Evolutionary conservation across 2,888 invertebrate genomes (phyloP), one percentile per base, ranked within the genome.

Genomic region (Melinaea marsaeus): DNA sequence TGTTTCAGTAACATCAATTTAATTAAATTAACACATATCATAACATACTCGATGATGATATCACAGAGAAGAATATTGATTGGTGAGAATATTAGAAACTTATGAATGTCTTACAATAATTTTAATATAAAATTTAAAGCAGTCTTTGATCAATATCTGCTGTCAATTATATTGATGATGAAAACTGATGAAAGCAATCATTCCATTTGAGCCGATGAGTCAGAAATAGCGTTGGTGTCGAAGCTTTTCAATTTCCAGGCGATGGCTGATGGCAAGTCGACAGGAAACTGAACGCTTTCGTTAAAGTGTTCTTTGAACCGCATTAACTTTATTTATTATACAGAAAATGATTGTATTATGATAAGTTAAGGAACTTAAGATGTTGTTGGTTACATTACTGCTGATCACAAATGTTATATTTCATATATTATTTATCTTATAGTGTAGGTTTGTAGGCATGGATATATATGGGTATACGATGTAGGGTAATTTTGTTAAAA

Each of bases 161-260:
- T 2, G 5, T 22, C 4, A 59, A 42, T n/a, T 54, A 59, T 0
- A 32, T 55, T 33, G 6, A 60, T 34, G 54, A 60, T 75, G 74
- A 61, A 74, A 57, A 59, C 64, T 71, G 61, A 54, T n/a, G 65
- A 51, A 60, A 61, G 61, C 32, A 61, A 64, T 62, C 55, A 51
- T 63, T 67, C 62, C 64, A 70, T 72, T 66, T 60, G 64, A 60
- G 68, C 67, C 69, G 72, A 69, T 68, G 68, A 72, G 70, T 70
- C 70, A 71, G 72, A 71, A 73, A 72, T 70, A 68, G 71, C 71
- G 70, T 71, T 72, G 65, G 69, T 72, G 72, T 72, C 69, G 74
- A 66, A 73, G 71, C 72, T 74, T 75, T 77, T 73, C 74, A 76
- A 75, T 77, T 73, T 73, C 67, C 69, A 62, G 48, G n/a, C 13